Base-by-base conservation (phyloP, 2,888 invertebrate genomes). In the Archips xylosteana region DNA sequence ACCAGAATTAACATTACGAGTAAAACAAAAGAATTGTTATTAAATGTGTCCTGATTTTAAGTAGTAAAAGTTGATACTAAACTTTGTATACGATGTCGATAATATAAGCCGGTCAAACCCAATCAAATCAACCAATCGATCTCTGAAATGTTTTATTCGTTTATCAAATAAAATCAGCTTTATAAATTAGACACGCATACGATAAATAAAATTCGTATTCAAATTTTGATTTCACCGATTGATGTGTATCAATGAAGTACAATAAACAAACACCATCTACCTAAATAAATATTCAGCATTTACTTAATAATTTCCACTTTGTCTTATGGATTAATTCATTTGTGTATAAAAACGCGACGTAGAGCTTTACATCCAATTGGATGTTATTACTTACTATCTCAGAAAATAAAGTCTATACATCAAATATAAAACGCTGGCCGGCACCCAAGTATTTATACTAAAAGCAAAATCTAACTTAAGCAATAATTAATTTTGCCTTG, bases 401-500 rank as follows among this genome's bases (percentile, higher is more conserved):
- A 8, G 23, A 54, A 54, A 54, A 54, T 15, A 57, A 32, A 3
- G 10, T 4, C 32, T 10, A 57, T 57, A 57, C 12, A 57, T 57
- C 57, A 57, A 60, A 60, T 13, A 2, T 3, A n/a, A 36, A 36
- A 57, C 32, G 32, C 57, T 57, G 57, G 57, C 57, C 12, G 4
- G 6, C 57, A 32, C 57, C 57, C 57, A 57, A 57, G 1, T 12
- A n/a, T 13, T 45, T 13, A 3, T 1, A 34, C 32, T 4, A 32
- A 32, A 63, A 47, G 32, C 63, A 13, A 63, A 47, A 32, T 4
- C 47, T 47, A 47, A 23, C 32, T 5, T 63, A 32, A 15, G 32
- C 32, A 47, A 32, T 32, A 70, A 70, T 70, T 70, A 57, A 64
- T 70, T 63, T 13, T 12, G 36, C 42, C 23, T 34, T 45, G 54